A percentile compares a stretch with the other conserved stretches of the same genome.
Conservation (phyloP, 1,140 invertebrate species). For the Bombus confusus region DNA sequence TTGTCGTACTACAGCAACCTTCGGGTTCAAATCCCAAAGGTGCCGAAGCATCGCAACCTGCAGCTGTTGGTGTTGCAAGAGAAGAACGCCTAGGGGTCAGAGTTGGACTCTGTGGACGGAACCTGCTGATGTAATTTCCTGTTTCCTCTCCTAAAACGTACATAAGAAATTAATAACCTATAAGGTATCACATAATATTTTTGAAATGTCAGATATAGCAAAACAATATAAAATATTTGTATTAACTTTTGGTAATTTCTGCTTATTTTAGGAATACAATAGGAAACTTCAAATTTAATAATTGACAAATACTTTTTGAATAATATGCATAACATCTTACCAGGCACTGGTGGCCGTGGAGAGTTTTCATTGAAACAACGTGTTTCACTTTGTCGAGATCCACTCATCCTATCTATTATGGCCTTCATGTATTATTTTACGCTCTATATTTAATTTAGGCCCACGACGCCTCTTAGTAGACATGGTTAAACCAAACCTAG, state of each 20-base stretch:
- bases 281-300: background rate
- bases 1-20: conserved; percentile 80
- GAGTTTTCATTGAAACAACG: conserved; percentile 83
- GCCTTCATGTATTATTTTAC: conserved; percentile 78
- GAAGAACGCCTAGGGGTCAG: conserved; percentile 81
- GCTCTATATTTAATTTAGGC: conserved; percentile 79
- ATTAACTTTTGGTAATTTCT: background rate
- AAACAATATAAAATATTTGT: background rate
- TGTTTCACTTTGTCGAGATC: conserved; percentile 79
- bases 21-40: conserved; percentile 83
- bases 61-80: conserved; percentile 71
- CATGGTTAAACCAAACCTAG: conserved; percentile 81
- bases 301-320: background rate
- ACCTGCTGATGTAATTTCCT: conserved; percentile 76
- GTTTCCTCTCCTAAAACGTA: conserved; percentile 81
- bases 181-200: background rate
- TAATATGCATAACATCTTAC: conserved; percentile 66
- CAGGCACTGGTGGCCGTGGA: conserved; percentile 83
- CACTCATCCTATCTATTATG: conserved; percentile 82
- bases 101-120: conserved; percentile 79
- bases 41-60: conserved; percentile 80
- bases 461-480: conserved; percentile 80
- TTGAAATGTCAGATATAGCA: background rate
- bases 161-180: background rate
- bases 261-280: too few relatives aligned